Conservation (phyloP, 1,140 invertebrate genomes). For the Harlomillsia oculata region DNA sequence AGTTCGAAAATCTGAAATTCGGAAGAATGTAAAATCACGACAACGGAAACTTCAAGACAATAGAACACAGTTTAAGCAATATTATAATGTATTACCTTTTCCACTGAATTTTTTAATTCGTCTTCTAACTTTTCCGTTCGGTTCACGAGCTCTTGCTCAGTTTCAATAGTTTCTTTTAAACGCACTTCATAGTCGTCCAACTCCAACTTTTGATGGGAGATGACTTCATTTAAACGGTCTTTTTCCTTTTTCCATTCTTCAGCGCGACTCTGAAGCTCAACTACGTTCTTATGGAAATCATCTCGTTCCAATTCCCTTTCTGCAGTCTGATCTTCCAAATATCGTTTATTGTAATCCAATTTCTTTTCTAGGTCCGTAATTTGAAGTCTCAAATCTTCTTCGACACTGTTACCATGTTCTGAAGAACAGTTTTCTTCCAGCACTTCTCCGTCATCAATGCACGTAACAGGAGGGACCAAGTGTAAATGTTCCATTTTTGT, state of each 20-base stretch:
- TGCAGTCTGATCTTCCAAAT: conserved; percentile 66
- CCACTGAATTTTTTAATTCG: conserved; percentile 57
- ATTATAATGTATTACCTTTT: conserved; percentile 44
- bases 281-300: conserved; percentile 48
- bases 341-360: conserved; percentile 57
- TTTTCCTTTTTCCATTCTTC: conserved; percentile 51
- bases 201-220: conserved; percentile 49
- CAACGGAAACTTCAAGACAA: neutral
- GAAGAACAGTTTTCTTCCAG: conserved; percentile 6
- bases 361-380: conserved; percentile 69
- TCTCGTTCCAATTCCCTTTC: conserved; percentile 69
- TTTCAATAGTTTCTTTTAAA: conserved; percentile 49
- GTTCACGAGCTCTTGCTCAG: conserved; percentile 44
- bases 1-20: conserved; percentile 48
- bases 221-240: conserved; percentile 53
- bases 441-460: conserved; percentile 19
- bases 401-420: conserved; percentile 4
- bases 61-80: neutral
- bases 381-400: conserved; percentile 42
- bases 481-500: conserved; percentile 21
- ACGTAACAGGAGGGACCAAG: conserved; percentile 17
- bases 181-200: conserved; percentile 54
- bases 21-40: neutral
- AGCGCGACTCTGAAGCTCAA: conserved; percentile 42
- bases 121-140: conserved; percentile 41